These are phyloP conservation scores for Pseudochromis fuscus DNA, from an alignment of 2,797 vertebrate species.

Conservation along the genomic window DNA sequence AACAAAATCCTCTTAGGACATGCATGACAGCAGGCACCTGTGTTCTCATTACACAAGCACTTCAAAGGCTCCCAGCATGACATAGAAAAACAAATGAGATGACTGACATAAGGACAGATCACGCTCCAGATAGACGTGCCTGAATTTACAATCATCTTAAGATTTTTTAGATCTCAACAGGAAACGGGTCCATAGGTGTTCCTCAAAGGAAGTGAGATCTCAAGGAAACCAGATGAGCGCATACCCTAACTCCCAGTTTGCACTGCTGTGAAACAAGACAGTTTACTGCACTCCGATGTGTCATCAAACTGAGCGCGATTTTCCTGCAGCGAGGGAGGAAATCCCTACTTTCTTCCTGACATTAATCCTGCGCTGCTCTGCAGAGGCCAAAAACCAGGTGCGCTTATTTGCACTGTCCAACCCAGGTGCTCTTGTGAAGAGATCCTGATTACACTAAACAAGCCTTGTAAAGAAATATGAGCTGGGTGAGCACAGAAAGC, in stretches of 20 bases:
- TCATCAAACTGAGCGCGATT: slow-evolving; percentile 55
- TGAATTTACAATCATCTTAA: slow-evolving; percentile 12
- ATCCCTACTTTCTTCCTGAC: slow-evolving; percentile 63
- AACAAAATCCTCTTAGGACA: slow-evolving; percentile 59
- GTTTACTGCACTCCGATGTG: slow-evolving; percentile 69
- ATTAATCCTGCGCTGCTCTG: slow-evolving; percentile 61
- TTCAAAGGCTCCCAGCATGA: slow-evolving; percentile 36
- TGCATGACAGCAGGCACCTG: slow-evolving; percentile 67
- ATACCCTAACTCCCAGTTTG: slow-evolving; percentile 43
- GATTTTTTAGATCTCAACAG: background rate
- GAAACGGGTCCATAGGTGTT: background rate
- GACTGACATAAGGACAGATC: slow-evolving; percentile 15
- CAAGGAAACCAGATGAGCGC: slow-evolving; percentile 43
- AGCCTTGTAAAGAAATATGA: slow-evolving; percentile 64
- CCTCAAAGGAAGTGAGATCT: slow-evolving; percentile 9
- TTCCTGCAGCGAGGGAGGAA: slow-evolving; percentile 69
- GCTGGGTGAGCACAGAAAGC: slow-evolving; percentile 49
- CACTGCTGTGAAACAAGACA: slow-evolving; percentile 52
- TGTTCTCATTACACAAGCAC: slow-evolving; percentile 58
- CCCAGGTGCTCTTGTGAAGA: slow-evolving; percentile 68
- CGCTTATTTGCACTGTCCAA: slow-evolving; percentile 43
- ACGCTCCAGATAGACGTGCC: slow-evolving; percentile 15
- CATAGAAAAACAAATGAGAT: slow-evolving; percentile 38
- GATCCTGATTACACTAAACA: slow-evolving; percentile 63
- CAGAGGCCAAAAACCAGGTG: slow-evolving; percentile 72